Evolutionary conservation across 1,140 invertebrate species (phyloP), one percentile per base, ranked within the genome.

Genomic region (Piezodorus guildinii): DNA sequence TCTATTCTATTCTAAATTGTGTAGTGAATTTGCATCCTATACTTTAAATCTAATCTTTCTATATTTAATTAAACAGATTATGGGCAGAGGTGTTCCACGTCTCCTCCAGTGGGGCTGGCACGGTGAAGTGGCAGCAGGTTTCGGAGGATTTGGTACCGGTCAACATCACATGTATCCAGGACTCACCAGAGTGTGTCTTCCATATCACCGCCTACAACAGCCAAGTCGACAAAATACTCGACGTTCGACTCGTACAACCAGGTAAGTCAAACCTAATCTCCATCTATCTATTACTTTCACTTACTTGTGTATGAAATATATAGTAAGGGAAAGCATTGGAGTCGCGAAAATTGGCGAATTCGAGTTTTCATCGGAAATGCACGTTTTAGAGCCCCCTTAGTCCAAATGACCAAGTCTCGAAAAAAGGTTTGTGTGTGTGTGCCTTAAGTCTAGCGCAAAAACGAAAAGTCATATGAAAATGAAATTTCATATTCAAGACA

Each of bases 1-100:
- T n/a, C n/a, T n/a, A n/a, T n/a, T n/a, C n/a, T n/a, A n/a, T n/a
- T n/a, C n/a, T n/a, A n/a, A n/a, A n/a, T n/a, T n/a, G n/a, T n/a
- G n/a, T n/a, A n/a, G n/a, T n/a, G n/a, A 52, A 60, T 46, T n/a
- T 17, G 30, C 43, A 39, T 54, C 17, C n/a, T 30, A 19, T 49
- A 16, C 14, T 30, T 45, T 19, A 44, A 27, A 30, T 23, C 49
- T 51, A 23, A 60, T 34, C 39, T 10, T 45, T 49, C 10, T 62
- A 30, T 59, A 63, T 69, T 73, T 76, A 76, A 39, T 39, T 39
- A 4, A 39, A 72, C 82, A 94, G 93, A 79, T 78, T 96, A 71
- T 96, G 94, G 94, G 94, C 94, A 62, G 94, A 97, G 78, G 92
- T 97, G 71, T 97, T 96, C 78, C 90, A 95, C 76, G 94, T 96